Evolutionary conservation across 2,797 vertebrate species (phyloP), one percentile per base, ranked within the genome.

Genomic region (Geotrypetes seraphini): DNA sequence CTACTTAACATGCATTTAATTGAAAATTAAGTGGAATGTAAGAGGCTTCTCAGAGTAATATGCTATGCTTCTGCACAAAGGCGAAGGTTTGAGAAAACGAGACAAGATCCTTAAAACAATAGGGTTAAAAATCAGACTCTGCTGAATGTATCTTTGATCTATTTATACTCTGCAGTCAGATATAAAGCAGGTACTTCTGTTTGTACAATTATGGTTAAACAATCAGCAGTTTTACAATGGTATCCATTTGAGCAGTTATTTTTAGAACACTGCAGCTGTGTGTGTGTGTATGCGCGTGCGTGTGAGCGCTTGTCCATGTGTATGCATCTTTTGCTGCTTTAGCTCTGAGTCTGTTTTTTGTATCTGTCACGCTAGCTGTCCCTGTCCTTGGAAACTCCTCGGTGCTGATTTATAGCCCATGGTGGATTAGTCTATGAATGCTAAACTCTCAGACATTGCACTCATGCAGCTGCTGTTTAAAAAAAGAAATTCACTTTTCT

Each of bases 161-260:
- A 78, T 66, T 70, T 78, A 70, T 75, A 57, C 57, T 44, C 17
- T 43, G 52, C 38, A 35, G 57, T 66, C 75, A 83, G 69, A 65
- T 54, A 61, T 52, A 73, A 71, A 74, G 71, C 83, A 87, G 84
- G 71, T 71, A 54, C 75, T 61, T 61, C 35, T 72, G 69, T 81
- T 83, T 78, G 76, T 75, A 70, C 73, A 57, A 59, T 70, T 76
- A 76, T 79, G 70, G 85, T 87, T 84, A 79, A 67, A 39, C 43
- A 68, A 60, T 43, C 30, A 46, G 36, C 68, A 55, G 77, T 81
- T 83, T 80, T 63, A 72, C 66, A 69, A 75, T 74, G 66, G 64
- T 65, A 64, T 70, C 76, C 58, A 57, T 77, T 81, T 81, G 57
- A 68, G 44, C 48, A 53, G 66, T 59, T 86, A 82, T 81, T 78